A percentile compares a stretch with the other conserved stretches of the same genome.
These are phyloP conservation scores for Pterocles orientalis DNA, from an alignment of 2,113 vertebrate species.

Conservation along the genomic window DNA sequence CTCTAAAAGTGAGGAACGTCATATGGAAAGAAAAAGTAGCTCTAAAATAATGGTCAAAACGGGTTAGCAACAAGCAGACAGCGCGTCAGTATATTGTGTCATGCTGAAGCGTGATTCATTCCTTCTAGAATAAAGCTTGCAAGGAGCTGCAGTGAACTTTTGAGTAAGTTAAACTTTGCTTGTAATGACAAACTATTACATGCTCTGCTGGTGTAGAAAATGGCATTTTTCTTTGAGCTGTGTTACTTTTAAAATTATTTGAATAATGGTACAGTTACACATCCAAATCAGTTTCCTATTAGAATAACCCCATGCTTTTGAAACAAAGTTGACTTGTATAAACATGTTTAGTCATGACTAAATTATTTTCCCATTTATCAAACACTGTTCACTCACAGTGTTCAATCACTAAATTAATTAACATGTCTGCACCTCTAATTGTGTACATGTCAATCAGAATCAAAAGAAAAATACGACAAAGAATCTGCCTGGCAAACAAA, in stretches of 20 bases:
- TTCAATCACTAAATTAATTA: constrained; percentile 52
- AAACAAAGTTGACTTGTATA: constrained; percentile 39
- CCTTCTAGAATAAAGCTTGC: background rate
- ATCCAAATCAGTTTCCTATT: constrained; percentile 68
- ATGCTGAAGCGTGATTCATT: background rate
- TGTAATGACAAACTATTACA: constrained; percentile 72
- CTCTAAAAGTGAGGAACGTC: background rate
- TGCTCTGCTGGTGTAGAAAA: constrained; percentile 82
- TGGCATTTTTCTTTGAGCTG: constrained; percentile 71
- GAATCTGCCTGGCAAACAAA: constrained; percentile 13
- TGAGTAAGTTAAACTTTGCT: constrained; percentile 67
- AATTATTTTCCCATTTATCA: constrained; percentile 33
- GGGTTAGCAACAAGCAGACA: background rate
- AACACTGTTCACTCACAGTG: background rate
- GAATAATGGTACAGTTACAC: constrained; percentile 57
- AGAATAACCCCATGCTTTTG: constrained; percentile 27
- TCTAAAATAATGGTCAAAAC: background rate
- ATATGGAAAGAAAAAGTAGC: background rate
- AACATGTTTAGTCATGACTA: constrained; percentile 29
- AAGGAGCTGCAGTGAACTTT: constrained; percentile 34
- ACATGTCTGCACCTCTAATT: constrained; percentile 27
- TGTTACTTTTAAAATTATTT: constrained; percentile 70
- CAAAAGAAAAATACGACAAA: background rate
- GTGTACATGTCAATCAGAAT: constrained; percentile 39
- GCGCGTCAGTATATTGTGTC: background rate